These are phyloP conservation scores for Phyllostomus hastatus DNA, from an alignment of 2,113 vertebrate species.

Conservation along the genomic window DNA sequence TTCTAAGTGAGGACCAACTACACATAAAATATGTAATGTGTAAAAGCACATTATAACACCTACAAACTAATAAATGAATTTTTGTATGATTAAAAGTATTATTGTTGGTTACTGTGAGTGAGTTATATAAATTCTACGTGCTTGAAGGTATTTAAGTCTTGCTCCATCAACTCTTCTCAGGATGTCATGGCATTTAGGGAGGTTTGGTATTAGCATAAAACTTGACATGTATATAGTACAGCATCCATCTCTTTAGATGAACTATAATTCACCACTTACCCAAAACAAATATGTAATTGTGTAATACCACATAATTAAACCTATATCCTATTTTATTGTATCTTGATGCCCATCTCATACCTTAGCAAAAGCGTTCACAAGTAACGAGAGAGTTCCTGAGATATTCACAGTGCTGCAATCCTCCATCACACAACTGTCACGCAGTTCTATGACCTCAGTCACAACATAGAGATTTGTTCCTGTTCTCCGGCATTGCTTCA, in stretches of 20 bases:
- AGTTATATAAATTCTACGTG: neutral
- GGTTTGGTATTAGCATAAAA: neutral
- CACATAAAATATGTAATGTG: neutral
- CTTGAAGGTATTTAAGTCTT: neutral
- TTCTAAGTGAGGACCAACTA: neutral
- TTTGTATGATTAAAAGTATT: neutral
- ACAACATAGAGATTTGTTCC: conserved; percentile 36
- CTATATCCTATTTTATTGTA: neutral
- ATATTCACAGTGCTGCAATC: fast-evolving
- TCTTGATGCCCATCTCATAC: neutral
- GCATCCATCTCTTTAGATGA: neutral
- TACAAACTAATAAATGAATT: neutral
- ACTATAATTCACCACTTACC: neutral
- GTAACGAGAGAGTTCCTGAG: fast-evolving
- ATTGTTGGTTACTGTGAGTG: neutral
- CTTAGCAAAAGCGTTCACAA: neutral
- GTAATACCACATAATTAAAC: neutral
- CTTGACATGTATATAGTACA: neutral
- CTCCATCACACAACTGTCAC: fast-evolving
- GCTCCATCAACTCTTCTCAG: neutral
- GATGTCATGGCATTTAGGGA: too few relatives aligned
- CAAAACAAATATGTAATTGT: neutral
- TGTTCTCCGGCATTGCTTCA: neutral
- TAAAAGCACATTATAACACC: neutral
- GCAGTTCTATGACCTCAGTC: conserved; percentile 1